phyloP scores from a whole-genome alignment of 2,888 invertebrate genomes.

The Graphium colonna region DNA sequence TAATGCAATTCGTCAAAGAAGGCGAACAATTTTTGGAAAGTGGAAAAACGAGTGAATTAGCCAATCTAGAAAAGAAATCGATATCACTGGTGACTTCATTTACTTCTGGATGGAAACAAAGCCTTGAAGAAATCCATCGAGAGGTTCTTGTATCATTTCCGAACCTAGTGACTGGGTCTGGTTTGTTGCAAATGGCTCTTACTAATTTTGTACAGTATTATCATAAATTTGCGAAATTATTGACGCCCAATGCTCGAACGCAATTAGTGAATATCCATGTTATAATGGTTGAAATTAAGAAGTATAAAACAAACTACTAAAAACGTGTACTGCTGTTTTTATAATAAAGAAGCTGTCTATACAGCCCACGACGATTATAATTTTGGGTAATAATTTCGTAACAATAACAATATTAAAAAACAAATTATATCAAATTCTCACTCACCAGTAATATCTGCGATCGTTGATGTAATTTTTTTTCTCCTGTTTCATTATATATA shows the following conservation, averaged over 20 bases:
- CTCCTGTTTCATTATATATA: too few relatives aligned
- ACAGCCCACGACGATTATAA: too few relatives aligned
- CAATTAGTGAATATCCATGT: conserved; percentile 98
- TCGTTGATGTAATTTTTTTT: too few relatives aligned
- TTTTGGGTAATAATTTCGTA: too few relatives aligned
- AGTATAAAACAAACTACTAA: conserved; percentile 97
- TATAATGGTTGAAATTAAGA: conserved; percentile 99
- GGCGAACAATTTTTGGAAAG: conserved; percentile 92
- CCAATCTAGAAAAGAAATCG: conserved; percentile 90
- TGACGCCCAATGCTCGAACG: conserved; percentile 90
- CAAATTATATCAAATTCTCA: too few relatives aligned
- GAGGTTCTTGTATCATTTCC: conserved; percentile 98
- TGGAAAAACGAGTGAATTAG: conserved; percentile 85
- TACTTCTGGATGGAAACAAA: conserved; percentile 95
- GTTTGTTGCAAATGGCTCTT: conserved; percentile 94
- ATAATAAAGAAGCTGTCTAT: too few relatives aligned
- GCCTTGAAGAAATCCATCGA: conserved; percentile 95
- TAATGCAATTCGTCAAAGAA: conserved; percentile 98
- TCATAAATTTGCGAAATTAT: conserved; percentile 96
- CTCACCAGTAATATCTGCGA: too few relatives aligned
- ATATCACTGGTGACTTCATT: conserved; percentile 92
- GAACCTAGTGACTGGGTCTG: conserved; percentile 96
- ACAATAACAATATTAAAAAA: too few relatives aligned
- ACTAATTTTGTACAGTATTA: conserved; percentile 98
- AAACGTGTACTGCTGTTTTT: not conserved